Base-by-base conservation (phyloP, 2,113 vertebrate species). In the Arothron firmamentum region DNA sequence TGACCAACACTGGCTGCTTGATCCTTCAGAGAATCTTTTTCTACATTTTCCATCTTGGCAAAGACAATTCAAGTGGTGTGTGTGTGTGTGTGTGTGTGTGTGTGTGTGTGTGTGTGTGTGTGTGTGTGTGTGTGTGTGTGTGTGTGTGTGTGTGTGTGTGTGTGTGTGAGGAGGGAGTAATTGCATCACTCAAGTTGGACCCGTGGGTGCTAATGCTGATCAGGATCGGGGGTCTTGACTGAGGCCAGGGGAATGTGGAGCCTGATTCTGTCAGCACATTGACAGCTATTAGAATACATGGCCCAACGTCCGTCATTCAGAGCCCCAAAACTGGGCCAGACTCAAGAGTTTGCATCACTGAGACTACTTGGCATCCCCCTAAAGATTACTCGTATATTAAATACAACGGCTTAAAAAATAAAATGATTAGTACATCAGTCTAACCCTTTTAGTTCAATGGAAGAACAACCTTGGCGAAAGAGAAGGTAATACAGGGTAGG, bases 191-290 rank as follows among this genome's bases (percentile, higher is more conserved):
- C 63, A 31, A 18, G 19, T 23, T 53, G 18, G 16, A 31, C 6
- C 6, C 42, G 10, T 70, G 49, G 51, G 64, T 65, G 61, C 57
- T 0, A 56, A 64, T 59, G 16, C 34, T 18, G 43, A 18, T 73
- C 34, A 53, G 59, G 70, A 62, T 16, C 2, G 25, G 49, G 54
- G 52, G 60, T 68, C 55, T 18, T 25, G 2, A 2, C 54, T 56
- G 43, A 52, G 74, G 53, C 67, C 72, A 71, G 28, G 42, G 38
- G 28, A 52, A 17, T 12, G 62, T 55, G 21, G 71, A 82, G 69
- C 82, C 87, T 83, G 69, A 87, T 87, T 89, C 83, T 88, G 82
- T 88, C 83, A 85, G 52, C 52, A 4, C 28, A 62, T 28, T 65
- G 73, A 71, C 67, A 52, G 62, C 56, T 67, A 78, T 80, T 73